Evolutionary conservation across 37 sponge, comb jelly and placozoan species (phyloP), one percentile per base, ranked within the genome.

Genomic region (Tethya wilhelma): DNA sequence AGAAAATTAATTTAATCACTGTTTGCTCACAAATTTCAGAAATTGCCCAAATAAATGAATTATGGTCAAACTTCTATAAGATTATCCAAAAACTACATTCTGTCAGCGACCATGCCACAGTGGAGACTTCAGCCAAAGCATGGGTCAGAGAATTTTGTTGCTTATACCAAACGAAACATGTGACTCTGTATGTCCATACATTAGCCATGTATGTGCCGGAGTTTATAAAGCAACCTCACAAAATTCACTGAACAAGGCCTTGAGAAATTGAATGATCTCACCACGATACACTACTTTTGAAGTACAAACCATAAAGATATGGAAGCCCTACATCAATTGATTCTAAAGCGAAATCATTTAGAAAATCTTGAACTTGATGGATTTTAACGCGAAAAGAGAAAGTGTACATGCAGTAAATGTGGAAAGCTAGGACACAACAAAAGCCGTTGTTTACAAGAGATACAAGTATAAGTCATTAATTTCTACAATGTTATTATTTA

Each of bases 261-360:
- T 25, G 81, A 80, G 34, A 80, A 80, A 69, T 62, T 38, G 39
- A 70, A 80, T 68, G 71, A 68, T 22, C 67, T 79, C 31, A 41
- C 66, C 9, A 79, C 79, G 7, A 41, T 43, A 56, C 23, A 79
- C 36, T 64, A 44, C 26, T 56, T 8, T 4, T 37, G 79, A 19
- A 2, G 38, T 30, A 43, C 67, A 49, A 44, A 64, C 42, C 66
- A 74, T 34, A 7, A 45, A 26, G 56, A 60, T 9, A 49, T 49
- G 53, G 53, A 49, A 9, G 9, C 53, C 14, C 53, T 49, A 49
- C 53, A 49, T 19, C 53, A 49, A 49, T 14, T 49, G 14, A 49
- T 49, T 49, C 14, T 49, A 14, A 49, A 49, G 14, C 53, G 53
- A 19, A 49, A 49, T 49, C 53, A 14, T 9, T 14, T 49, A 14